Percentiles rank a stretch among this genome's conserved stretches.
Conservation (phyloP, 1,140 invertebrate species). For the Ephestia elutella region DNA sequence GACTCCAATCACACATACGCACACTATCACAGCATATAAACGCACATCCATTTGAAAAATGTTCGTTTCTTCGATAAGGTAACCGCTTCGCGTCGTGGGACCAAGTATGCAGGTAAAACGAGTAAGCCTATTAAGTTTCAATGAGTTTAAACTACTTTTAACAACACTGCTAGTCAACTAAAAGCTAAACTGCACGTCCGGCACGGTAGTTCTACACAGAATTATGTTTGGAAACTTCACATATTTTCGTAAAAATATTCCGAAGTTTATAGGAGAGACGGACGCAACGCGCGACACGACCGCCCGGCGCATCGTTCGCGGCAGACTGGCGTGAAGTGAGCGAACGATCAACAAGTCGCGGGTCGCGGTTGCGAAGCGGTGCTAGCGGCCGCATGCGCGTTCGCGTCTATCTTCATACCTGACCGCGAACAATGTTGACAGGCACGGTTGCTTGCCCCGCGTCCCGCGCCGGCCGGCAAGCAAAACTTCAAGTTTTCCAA, state of each 20-base stretch:
- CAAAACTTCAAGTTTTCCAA: conserved; percentile 16
- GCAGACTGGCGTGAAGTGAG: conserved; percentile 67
- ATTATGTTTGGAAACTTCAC: conserved; percentile 64
- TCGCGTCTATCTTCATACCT: conserved; percentile 58
- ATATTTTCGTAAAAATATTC: conserved; percentile 69
- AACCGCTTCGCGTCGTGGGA: conserved; percentile 67
- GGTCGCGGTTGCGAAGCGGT: conserved; percentile 56
- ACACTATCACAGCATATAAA: conserved; percentile 69
- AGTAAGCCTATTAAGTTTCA: conserved; percentile 69
- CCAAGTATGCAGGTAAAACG: conserved; percentile 69
- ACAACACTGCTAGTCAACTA: conserved; percentile 37
- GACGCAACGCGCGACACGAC: conserved; percentile 49
- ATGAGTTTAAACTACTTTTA: conserved; percentile 64
- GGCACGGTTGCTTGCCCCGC: conserved; percentile 14
- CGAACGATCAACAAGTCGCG: conserved; percentile 71
- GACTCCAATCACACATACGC: conserved; percentile 53
- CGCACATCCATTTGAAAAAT: conserved; percentile 73
- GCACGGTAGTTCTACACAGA: conserved; percentile 46
- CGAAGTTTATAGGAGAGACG: conserved; percentile 57
- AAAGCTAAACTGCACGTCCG: conserved; percentile 35
- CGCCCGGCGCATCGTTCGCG: conserved; percentile 66
- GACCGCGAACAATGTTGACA: conserved; percentile 48
- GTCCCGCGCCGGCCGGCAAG: conserved; percentile 17
- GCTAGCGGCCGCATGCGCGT: conserved; percentile 55
- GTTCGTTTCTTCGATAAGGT: conserved; percentile 72